These are phyloP conservation scores for Diplodus puntazzo DNA, from an alignment of 2,797 vertebrate genomes.

Conservation along the genomic window DNA sequence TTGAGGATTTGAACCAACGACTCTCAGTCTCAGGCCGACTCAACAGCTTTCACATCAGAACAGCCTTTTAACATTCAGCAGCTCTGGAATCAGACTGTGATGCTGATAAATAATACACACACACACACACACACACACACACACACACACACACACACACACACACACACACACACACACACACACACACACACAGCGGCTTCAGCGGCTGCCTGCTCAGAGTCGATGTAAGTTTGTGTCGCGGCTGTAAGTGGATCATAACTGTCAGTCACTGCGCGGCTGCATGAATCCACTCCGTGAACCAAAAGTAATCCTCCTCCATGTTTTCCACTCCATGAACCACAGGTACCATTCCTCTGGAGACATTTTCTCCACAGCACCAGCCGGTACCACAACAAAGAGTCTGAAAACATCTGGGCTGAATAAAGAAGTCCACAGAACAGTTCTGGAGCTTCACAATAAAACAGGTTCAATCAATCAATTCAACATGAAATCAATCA, in stretches of 20 bases:
- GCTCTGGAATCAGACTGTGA: too few species aligned
- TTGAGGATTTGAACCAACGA: neutral
- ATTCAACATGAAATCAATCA: too few species aligned
- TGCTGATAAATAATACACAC: too few species aligned
- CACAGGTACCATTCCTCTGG: neutral
- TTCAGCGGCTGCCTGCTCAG: conserved; percentile 15
- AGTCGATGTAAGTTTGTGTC: conserved; percentile 34
- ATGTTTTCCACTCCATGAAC: neutral
- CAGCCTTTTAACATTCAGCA: conserved; percentile 2
- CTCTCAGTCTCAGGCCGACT: neutral
- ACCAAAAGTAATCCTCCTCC: neutral
- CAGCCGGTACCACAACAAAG: too few species aligned
- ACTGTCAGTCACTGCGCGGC: neutral
- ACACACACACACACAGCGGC: neutral
- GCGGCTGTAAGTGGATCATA: neutral
- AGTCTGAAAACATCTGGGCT: too few species aligned
- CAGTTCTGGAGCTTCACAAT: too few species aligned
- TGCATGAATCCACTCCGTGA: neutral
- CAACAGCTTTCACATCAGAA: neutral
- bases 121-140: neutral
- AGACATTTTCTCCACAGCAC: neutral
- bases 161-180: neutral
- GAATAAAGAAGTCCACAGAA: too few species aligned
- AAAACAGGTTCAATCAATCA: too few species aligned
- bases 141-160: neutral